phyloP scores from a whole-genome alignment of 2,113 vertebrate genomes.

The Apeltes quadracus region DNA sequence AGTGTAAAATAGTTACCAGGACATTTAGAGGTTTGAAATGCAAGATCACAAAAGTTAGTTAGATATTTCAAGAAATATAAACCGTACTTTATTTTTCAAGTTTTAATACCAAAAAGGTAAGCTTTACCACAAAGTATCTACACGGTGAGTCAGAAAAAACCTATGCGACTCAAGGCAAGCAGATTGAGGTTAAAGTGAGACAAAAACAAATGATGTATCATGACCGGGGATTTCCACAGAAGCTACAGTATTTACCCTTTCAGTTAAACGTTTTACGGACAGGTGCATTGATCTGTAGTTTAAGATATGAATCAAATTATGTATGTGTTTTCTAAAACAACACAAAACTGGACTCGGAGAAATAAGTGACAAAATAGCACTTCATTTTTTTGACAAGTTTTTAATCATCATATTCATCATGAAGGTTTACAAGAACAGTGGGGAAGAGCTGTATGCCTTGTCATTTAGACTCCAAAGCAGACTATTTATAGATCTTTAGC shows the following conservation, averaged over 20 bases:
- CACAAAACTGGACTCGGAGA: not conserved
- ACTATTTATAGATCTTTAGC: constrained; percentile 14
- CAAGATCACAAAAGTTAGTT: not conserved
- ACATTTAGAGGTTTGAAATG: not conserved
- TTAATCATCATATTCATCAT: not conserved
- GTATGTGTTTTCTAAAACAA: constrained; percentile 23
- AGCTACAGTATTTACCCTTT: constrained; percentile 12
- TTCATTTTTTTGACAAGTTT: not conserved
- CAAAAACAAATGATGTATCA: constrained; percentile 55
- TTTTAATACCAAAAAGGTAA: constrained; percentile 11
- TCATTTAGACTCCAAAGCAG: not conserved
- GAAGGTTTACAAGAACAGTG: constrained; percentile 4
- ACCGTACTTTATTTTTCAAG: not conserved
- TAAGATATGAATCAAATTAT: constrained; percentile 40
- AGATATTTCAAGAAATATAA: not conserved
- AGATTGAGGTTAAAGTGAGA: constrained; percentile 42
- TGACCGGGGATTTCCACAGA: constrained; percentile 70
- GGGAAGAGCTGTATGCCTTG: not conserved
- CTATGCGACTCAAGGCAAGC: constrained; percentile 21
- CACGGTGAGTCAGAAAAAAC: constrained; percentile 44
- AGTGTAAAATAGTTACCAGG: constrained; percentile 7
- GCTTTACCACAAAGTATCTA: constrained; percentile 5
- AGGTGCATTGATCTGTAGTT: constrained; percentile 55
- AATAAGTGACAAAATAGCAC: not conserved
- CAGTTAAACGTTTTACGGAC: constrained; percentile 37